Percentiles rank a stretch among this genome's conserved stretches.
Evolutionary conservation across 2,113 vertebrate genomes (phyloP).

Genomic region (Spea multiplicata): DNA sequence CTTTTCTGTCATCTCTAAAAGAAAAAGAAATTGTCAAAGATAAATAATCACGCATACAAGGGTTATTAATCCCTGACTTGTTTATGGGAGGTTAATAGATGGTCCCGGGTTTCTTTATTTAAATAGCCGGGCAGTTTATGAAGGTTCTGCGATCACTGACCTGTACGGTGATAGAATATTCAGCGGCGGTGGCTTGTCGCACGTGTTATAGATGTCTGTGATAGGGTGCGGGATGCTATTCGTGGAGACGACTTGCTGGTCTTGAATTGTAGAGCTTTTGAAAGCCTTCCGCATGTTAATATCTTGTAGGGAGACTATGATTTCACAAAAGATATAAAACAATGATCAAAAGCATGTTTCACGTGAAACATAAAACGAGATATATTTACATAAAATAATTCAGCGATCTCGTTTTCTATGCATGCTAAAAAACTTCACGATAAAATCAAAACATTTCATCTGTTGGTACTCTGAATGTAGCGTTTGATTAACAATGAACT

Average conservation of each 20-base stretch:
- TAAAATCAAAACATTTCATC: neutral
- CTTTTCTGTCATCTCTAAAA: constrained; percentile 90
- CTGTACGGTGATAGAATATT: constrained; percentile 89
- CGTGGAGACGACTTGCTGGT: constrained; percentile 98
- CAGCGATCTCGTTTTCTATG: neutral
- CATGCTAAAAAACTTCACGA: neutral
- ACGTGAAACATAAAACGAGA: neutral
- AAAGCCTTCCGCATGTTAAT: constrained; percentile 99
- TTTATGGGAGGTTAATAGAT: no score
- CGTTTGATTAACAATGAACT: no score
- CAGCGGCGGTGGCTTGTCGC: constrained; percentile 92
- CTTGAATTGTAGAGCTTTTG: constrained; percentile 91
- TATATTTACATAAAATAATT: neutral
- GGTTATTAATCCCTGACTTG: neutral
- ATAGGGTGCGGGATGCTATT: constrained; percentile 89
- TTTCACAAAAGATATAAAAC: constrained; percentile 31
- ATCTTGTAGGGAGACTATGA: constrained; percentile 91
- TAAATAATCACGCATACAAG: neutral
- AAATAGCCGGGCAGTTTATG: no score
- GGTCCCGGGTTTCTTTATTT: no score
- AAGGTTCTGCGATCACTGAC: constrained; percentile 56
- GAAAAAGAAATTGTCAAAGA: neutral
- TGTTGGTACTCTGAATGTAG: no score
- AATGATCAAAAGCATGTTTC: neutral
- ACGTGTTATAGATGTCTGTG: constrained; percentile 88